phyloP scores from a whole-genome alignment of 2,113 vertebrate species.

The Leptobrachium leishanense region DNA sequence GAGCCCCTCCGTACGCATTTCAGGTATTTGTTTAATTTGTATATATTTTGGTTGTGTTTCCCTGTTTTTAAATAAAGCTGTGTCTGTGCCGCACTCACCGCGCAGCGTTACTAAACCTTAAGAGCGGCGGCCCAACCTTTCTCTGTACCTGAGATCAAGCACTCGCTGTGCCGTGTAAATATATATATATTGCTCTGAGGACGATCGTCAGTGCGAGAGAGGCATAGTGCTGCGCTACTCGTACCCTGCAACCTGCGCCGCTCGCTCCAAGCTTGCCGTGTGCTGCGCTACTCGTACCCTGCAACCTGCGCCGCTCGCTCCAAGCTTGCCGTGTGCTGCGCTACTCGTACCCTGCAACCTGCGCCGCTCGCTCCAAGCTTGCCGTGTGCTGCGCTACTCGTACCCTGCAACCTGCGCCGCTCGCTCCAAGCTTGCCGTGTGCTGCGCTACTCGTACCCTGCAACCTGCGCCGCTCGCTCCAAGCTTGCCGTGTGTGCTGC shows the following conservation, averaged over 20 bases:
- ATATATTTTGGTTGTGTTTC: conserved; percentile 31
- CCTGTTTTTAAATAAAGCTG: conserved; percentile 26
- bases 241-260: not conserved
- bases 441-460: not conserved
- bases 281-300: not conserved
- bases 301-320: not conserved
- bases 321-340: not conserved
- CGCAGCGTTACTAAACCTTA: not conserved
- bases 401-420: not conserved
- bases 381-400: not conserved
- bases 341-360: not conserved
- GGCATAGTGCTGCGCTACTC: not conserved
- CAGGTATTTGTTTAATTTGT: conserved; percentile 38
- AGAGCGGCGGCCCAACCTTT: not conserved
- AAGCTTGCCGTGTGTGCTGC: not conserved
- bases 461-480: not conserved
- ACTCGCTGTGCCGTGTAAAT: not conserved
- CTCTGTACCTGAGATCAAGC: not conserved
- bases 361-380: not conserved
- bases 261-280: not conserved
- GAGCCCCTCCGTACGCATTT: conserved; percentile 3
- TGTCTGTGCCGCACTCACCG: not conserved
- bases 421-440: not conserved
- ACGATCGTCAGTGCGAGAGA: not conserved
- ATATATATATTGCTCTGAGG: not conserved